Conservation (phyloP, 2,888 invertebrate genomes). For the Drosophila atripex region DNA sequence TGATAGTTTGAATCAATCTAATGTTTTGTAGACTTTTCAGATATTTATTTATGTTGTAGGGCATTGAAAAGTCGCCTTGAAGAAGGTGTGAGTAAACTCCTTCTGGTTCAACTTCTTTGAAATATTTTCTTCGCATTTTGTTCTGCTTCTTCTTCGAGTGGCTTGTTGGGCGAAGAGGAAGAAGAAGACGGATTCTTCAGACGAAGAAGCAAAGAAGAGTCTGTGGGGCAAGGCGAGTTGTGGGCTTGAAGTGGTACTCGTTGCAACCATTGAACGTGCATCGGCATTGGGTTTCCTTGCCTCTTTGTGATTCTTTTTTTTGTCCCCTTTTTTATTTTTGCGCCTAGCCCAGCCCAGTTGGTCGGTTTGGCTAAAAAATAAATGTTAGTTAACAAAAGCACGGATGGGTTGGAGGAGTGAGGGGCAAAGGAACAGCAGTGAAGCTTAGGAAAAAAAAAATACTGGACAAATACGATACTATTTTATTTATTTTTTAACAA, state of each 20-base stretch:
- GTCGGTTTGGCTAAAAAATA: slow-evolving; percentile 2
- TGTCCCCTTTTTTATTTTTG: slow-evolving; percentile 2
- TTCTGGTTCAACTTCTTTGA: background rate
- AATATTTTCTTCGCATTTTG: slow-evolving; percentile 19
- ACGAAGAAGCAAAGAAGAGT: slow-evolving; percentile 4
- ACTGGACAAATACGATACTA: too few relatives aligned
- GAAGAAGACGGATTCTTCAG: slow-evolving; percentile 13
- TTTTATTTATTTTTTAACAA: too few relatives aligned
- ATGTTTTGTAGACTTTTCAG: too few relatives aligned
- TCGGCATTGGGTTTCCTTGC: slow-evolving; percentile 44
- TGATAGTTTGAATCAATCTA: too few relatives aligned
- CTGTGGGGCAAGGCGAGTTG: background rate
- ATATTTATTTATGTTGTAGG: background rate
- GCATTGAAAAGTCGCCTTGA: background rate
- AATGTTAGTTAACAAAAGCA: slow-evolving; percentile 27
- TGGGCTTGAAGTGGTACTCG: slow-evolving; percentile 28
- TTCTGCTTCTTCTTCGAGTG: slow-evolving; percentile 29
- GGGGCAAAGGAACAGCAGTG: background rate
- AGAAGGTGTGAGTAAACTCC: background rate
- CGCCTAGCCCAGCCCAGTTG: slow-evolving; percentile 3
- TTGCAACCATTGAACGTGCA: slow-evolving; percentile 58
- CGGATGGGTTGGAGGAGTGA: background rate
- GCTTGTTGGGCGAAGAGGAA: slow-evolving; percentile 38
- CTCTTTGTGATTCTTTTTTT: slow-evolving; percentile 8
- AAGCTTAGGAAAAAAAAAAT: background rate